A percentile compares a stretch with the other conserved stretches of the same genome.
Evolutionary conservation across 2,113 vertebrate genomes (phyloP).

Genomic region (Rhinolophus sinicus): DNA sequence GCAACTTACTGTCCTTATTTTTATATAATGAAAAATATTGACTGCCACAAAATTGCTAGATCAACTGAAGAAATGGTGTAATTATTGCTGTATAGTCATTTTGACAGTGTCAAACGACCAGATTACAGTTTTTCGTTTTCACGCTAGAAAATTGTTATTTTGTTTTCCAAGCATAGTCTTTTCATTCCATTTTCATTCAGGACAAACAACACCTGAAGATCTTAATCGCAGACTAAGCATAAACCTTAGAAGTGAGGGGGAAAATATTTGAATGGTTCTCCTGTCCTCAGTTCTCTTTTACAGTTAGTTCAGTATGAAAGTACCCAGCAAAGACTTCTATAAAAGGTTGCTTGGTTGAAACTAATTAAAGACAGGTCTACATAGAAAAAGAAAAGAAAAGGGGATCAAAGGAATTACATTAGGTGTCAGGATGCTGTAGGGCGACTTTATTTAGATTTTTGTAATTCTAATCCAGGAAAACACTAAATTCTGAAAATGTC

Average conservation of each 20-base stretch:
- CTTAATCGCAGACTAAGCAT: slow-evolving; percentile 83
- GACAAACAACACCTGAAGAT: slow-evolving; percentile 85
- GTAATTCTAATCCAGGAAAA: slow-evolving; percentile 83
- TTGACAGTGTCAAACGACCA: slow-evolving; percentile 83
- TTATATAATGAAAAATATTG: slow-evolving; percentile 84
- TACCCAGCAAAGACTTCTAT: slow-evolving; percentile 84
- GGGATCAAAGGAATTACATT: slow-evolving; percentile 85
- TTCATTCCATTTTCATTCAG: slow-evolving; percentile 83
- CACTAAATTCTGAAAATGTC: slow-evolving; percentile 82
- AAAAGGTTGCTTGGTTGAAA: slow-evolving; percentile 86
- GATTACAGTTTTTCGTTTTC: slow-evolving; percentile 81
- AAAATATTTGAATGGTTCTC: slow-evolving; percentile 82
- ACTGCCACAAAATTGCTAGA: slow-evolving; percentile 83
- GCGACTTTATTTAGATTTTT: slow-evolving; percentile 83
- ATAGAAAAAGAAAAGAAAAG: slow-evolving; percentile 86
- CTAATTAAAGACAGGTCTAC: slow-evolving; percentile 90
- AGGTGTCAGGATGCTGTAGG: slow-evolving; percentile 84
- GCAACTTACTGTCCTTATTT: slow-evolving; percentile 85
- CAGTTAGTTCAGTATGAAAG: slow-evolving; percentile 82
- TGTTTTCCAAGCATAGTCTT: slow-evolving; percentile 83
- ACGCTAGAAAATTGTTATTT: slow-evolving; percentile 80
- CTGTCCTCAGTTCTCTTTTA: slow-evolving; percentile 26
- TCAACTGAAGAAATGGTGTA: slow-evolving; percentile 84
- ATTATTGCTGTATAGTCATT: slow-evolving; percentile 81
- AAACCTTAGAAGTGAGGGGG: slow-evolving; percentile 78